Base-by-base conservation (phyloP, 2,888 invertebrate species). In the Latrodectus elegans region DNA sequence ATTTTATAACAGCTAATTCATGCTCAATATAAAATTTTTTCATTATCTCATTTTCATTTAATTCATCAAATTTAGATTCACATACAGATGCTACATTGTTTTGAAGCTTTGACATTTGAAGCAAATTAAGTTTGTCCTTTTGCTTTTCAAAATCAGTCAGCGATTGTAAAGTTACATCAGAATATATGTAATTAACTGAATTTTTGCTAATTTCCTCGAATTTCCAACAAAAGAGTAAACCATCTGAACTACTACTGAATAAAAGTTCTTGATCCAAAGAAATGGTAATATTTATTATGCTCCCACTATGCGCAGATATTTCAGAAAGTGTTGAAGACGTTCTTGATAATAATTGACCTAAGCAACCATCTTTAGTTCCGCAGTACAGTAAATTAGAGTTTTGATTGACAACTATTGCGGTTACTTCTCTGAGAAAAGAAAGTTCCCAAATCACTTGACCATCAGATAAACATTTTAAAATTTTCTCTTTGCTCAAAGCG, bases 51-150 rank as follows among this genome's bases (percentile, higher is more conserved):
- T 71, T 65, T 51, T 87, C 68, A 1, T 73, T 72, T 1, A 87
- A 17, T 14, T 17, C 15, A 15, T 51, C 60, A 12, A 87, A 12
- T 26, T 81, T 60, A 4, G 51, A 55, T 14, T 87, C 81, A 60
- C 73, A 87, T 15, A 77, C 68, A 22, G n/a, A 72, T 1, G 53
- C 55, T 22, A 71, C 55, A 12, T 67, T 51, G 17, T 49, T 49
- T 14, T 82, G 73, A 14, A 81, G 72, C 12, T 81, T 17, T 0
- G 86, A 87, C 71, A 87, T 49, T n/a, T 51, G 53, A 15, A 87
- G 72, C 4, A 75, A 60, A 12, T 82, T 49, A 4, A 67, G 9
- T 12, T 6, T 81, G 10, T 81, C 60, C 14, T 73, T 67, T 26
- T 52, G 77, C 0, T 53, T 52, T 49, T 55, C 8, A 49, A 87